Evolutionary conservation across 1,140 invertebrate species (phyloP).

Genomic region (Heliconius eleuchia): DNA sequence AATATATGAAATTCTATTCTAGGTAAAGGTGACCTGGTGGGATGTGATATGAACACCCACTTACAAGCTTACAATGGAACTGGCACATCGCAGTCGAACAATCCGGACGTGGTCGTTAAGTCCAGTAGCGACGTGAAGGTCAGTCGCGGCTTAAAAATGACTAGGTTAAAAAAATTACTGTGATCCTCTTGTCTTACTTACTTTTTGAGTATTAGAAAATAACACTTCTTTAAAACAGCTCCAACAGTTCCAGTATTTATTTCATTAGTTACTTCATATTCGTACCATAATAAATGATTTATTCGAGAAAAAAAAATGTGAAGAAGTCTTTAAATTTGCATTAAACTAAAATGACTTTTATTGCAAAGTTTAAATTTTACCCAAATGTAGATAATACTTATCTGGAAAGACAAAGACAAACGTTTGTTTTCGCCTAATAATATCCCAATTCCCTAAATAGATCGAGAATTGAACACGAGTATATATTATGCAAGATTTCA

Average conservation of each 20-base stretch:
- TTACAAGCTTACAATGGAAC: constrained; percentile 82
- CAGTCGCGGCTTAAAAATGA: constrained; percentile 14
- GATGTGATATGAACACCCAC: constrained; percentile 93
- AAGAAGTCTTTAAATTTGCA: too few species aligned
- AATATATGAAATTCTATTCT: constrained; percentile 9
- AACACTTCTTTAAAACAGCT: too few species aligned
- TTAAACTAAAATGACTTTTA: too few species aligned
- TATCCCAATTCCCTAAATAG: not conserved
- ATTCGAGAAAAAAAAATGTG: too few species aligned
- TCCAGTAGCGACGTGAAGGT: constrained; percentile 96
- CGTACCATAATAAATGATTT: too few species aligned
- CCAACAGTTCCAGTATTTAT: too few species aligned
- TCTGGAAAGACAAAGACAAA: not conserved
- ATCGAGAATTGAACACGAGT: not conserved
- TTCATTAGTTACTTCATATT: too few species aligned
- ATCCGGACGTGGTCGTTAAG: constrained; percentile 91
- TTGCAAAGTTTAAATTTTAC: too few species aligned
- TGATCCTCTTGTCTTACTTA: not conserved
- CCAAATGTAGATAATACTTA: too few species aligned
- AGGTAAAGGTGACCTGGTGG: constrained; percentile 98
- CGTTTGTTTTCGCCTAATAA: not conserved
- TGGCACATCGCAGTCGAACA: constrained; percentile 81
- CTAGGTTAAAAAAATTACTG: not conserved
- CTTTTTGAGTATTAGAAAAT: not conserved
- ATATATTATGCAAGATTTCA: not conserved